Conservation (phyloP, 2,888 invertebrate species). For the Nephrotoma appendiculata region DNA sequence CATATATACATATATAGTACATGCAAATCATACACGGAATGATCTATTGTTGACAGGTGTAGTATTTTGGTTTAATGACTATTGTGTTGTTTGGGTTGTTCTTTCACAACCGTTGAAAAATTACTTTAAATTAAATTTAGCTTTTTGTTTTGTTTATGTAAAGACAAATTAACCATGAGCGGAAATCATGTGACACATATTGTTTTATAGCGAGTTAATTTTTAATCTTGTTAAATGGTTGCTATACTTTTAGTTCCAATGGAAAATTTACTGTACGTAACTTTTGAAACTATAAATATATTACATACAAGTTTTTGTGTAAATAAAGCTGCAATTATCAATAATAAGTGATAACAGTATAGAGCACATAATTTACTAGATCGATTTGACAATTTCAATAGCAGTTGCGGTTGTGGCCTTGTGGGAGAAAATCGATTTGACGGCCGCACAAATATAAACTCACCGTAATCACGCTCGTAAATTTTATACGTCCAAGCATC, state of each 20-base stretch:
- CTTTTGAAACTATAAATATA: no score
- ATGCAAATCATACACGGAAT: not conserved
- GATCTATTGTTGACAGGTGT: not conserved
- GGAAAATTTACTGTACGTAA: no score
- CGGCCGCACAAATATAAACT: not conserved
- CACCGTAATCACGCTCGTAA: not conserved
- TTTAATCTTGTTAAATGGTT: not conserved
- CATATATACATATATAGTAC: not conserved
- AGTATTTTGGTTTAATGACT: not conserved
- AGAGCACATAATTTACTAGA: not conserved
- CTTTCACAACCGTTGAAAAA: not conserved
- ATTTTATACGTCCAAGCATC: not conserved
- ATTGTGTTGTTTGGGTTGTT: not conserved
- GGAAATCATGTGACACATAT: not conserved
- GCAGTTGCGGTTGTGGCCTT: not conserved
- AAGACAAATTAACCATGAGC: not conserved
- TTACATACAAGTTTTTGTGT: no score
- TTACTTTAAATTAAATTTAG: not conserved
- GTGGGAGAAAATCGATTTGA: not conserved
- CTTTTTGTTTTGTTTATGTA: not conserved
- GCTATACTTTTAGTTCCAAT: no score
- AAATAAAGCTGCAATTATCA: not conserved
- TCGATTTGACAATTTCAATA: not conserved
- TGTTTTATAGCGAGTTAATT: not conserved
- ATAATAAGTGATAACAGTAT: not conserved